Base-by-base conservation (phyloP, 1,140 invertebrate genomes). In the Drosophila grimshawi region DNA sequence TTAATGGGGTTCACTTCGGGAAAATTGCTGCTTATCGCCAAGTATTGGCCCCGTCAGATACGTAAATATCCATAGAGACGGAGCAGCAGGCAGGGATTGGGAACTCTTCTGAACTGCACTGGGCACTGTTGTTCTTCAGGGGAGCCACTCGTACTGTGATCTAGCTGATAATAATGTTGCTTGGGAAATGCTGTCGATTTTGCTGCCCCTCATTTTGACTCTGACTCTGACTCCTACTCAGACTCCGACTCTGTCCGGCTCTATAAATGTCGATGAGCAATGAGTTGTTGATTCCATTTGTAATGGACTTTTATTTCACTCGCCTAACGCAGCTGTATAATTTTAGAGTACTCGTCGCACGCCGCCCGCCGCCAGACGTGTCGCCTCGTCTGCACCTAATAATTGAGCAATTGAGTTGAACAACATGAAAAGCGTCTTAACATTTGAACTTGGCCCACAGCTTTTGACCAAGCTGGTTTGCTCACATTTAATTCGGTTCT, bases 231-330 rank as follows among this genome's bases (percentile, higher is more conserved):
- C 5, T 37, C 5, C 7, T 5, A 7, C 37, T 39, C 37, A 10
- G 7, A 7, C 33, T 59, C 19, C 5, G 45, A 32, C 33, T 61
- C 55, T 33, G 8, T 56, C 55, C 29, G 10, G 19, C 43, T 69
- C 64, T 71, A 68, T 74, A 61, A 65, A 76, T 78, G 57, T 80
- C 85, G 81, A 85, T 89, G 85, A 86, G 85, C 81, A 89, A 89
- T 89, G 85, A 89, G 85, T 90, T 89, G 85, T 90, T 89, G 85
- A 89, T 89, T 90, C 78, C 85, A 89, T 89, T 88, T 89, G 85
- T 90, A 90, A 89, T 89, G 62, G 85, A 89, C 85, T 90, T 90
- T 90, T 89, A 90, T 89, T 90, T 89, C 85, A 85, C 86, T 89
- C 76, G 77, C 64, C 83, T 69, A 88, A 77, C 78, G 73, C 83